A percentile compares a stretch with the other conserved stretches of the same genome.
Conservation (phyloP, 2,888 invertebrate genomes). For the Margaritifera margaritifera region DNA sequence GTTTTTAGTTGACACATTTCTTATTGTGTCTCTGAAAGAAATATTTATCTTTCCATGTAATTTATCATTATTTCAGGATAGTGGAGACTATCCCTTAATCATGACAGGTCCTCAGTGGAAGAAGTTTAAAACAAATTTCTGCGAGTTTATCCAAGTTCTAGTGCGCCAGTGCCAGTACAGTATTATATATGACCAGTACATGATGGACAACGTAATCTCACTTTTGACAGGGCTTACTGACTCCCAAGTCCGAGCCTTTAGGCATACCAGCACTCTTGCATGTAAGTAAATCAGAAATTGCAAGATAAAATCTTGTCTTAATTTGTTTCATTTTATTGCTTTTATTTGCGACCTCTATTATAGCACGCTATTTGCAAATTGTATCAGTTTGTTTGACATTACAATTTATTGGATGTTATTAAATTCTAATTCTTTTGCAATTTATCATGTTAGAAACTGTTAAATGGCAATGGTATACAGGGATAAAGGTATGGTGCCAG, state of each 20-base stretch:
- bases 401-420: too few species aligned
- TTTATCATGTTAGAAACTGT: too few species aligned
- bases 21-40: too few species aligned
- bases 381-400: neutral
- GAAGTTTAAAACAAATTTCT: slow-evolving; percentile 95
- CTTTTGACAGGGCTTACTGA: slow-evolving; percentile 96
- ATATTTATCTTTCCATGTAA: neutral
- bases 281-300: slow-evolving; percentile 75
- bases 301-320: too few species aligned
- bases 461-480: too few species aligned
- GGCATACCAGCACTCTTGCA: slow-evolving; percentile 93
- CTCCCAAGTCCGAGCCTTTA: slow-evolving; percentile 92
- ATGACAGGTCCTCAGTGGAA: slow-evolving; percentile 98
- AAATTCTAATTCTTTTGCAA: too few species aligned
- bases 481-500: too few species aligned
- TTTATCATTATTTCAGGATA: slow-evolving; percentile 80
- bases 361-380: neutral
- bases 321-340: neutral
- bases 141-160: slow-evolving; percentile 95
- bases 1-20: too few species aligned
- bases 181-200: slow-evolving; percentile 98
- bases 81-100: slow-evolving; percentile 98
- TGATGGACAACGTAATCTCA: slow-evolving; percentile 99
- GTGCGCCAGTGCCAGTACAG: slow-evolving; percentile 98
- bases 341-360: neutral